Conservation (phyloP, 2,113 vertebrate species). For the Amphilophus citrinellus region DNA sequence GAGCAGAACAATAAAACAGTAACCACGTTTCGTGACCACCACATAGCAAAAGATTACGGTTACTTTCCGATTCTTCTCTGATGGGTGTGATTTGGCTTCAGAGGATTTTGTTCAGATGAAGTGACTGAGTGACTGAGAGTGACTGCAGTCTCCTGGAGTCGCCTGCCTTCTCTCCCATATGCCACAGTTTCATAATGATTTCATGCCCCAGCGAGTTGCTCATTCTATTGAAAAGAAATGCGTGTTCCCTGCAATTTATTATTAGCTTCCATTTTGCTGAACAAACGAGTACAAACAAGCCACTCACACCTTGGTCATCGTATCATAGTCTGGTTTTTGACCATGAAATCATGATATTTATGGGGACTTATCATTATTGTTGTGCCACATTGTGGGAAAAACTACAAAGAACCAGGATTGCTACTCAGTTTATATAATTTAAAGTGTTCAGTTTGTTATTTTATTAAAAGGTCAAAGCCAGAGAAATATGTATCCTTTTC, state of each 20-base stretch:
- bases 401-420: neutral
- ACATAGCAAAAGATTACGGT: conserved; percentile 28
- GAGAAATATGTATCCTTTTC: neutral
- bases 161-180: conserved; percentile 54
- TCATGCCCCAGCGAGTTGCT: conserved; percentile 61
- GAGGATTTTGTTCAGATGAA: conserved; percentile 42
- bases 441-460: neutral
- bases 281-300: conserved; percentile 64
- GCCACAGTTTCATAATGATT: conserved; percentile 64
- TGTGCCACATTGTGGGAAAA: neutral
- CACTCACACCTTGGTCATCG: conserved; percentile 45
- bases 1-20: conserved; percentile 18
- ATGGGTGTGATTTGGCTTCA: conserved; percentile 44
- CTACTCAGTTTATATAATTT: neutral
- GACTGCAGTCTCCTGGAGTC: conserved; percentile 25
- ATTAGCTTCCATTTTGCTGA: conserved; percentile 65
- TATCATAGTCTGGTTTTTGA: conserved; percentile 38
- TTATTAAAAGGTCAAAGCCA: neutral
- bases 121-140: conserved; percentile 34
- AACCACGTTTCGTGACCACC: neutral
- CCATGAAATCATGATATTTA: conserved; percentile 27
- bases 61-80: conserved; percentile 37
- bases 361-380: neutral
- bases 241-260: conserved; percentile 57
- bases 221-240: conserved; percentile 61